Base-by-base conservation (phyloP, 2,888 invertebrate genomes). In the Crepidodera aurea region DNA sequence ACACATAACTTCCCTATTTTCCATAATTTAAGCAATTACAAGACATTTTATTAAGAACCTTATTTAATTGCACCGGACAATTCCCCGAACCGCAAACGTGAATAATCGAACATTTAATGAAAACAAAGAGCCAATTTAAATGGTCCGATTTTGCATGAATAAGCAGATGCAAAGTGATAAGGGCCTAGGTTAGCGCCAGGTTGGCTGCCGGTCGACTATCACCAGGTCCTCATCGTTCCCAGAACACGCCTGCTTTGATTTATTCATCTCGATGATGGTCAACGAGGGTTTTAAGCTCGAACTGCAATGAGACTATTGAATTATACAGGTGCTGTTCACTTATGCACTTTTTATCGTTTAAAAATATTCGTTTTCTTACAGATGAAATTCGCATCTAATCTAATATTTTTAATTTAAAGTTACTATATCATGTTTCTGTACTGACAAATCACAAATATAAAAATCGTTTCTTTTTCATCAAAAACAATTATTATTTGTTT, bases 71-170 rank as follows among this genome's bases (percentile, higher is more conserved):
- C 48, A 48, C 13, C 19, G 27, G 48, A 48, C 27, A 40, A 54
- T 60, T 60, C 60, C 42, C 13, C 32, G 60, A 54, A 60, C 32
- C 39, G 34, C 48, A 8, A 48, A 55, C 34, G 48, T 19, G 50
- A 57, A 57, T 57, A 57, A 56, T 55, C 44, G 61, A 61, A 57
- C 60, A 65, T 67, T 71, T 75, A 76, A 76, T 76, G 75, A 76
- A 76, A 77, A 77, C 76, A 77, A 77, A 77, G 75, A 76, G 73
- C 74, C 77, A 75, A 77, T 76, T 77, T 77, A 77, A 76, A 75
- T 71, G 72, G 75, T 68, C 71, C 72, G 71, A 71, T 72, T 65
- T 76, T 75, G 75, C 76, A 76, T 77, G 77, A 74, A 73, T 76
- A 74, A 68, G 60, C 48, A 70, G 72, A 72, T 73, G 73, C 59